phyloP scores from a whole-genome alignment of 1,140 invertebrate genomes.

The Steinernema khuongi region DNA sequence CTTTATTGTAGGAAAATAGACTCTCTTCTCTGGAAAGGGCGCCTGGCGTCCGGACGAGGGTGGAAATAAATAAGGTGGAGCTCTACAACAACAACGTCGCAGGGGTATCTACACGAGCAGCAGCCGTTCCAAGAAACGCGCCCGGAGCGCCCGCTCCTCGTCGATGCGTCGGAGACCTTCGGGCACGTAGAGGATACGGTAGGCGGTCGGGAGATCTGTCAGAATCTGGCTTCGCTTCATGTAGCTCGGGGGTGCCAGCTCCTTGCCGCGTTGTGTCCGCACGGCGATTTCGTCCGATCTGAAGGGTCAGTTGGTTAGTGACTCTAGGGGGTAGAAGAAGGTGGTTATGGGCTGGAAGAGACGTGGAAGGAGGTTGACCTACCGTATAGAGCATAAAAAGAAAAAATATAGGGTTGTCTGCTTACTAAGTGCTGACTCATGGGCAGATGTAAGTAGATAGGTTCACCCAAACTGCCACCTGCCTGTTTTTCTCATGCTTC shows the following conservation, averaged over 20 bases:
- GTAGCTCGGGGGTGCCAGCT: background rate
- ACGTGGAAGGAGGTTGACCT: too few species aligned
- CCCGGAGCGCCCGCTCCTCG: background rate
- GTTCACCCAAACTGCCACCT: too few species aligned
- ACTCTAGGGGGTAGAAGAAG: background rate
- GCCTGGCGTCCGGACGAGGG: background rate
- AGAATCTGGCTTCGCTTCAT: background rate
- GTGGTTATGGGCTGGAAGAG: too few species aligned
- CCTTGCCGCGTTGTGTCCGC: background rate
- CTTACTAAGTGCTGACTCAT: too few species aligned
- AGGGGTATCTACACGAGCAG: background rate
- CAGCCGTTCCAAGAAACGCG: background rate
- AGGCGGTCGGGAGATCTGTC: background rate
- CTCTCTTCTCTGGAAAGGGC: background rate
- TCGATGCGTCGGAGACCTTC: background rate
- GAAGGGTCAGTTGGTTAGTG: background rate
- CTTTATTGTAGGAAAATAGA: background rate
- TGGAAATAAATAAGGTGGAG: background rate
- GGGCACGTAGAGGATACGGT: background rate
- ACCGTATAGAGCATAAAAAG: too few species aligned
- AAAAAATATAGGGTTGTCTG: too few species aligned
- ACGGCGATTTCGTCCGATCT: background rate
- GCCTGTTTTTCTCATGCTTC: too few species aligned
- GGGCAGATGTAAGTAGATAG: too few species aligned
- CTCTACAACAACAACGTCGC: conserved; percentile 6